Percentiles rank a stretch among this genome's conserved stretches.
Evolutionary conservation across 2,888 invertebrate species (phyloP).

Genomic region (Panzeria rudis): DNA sequence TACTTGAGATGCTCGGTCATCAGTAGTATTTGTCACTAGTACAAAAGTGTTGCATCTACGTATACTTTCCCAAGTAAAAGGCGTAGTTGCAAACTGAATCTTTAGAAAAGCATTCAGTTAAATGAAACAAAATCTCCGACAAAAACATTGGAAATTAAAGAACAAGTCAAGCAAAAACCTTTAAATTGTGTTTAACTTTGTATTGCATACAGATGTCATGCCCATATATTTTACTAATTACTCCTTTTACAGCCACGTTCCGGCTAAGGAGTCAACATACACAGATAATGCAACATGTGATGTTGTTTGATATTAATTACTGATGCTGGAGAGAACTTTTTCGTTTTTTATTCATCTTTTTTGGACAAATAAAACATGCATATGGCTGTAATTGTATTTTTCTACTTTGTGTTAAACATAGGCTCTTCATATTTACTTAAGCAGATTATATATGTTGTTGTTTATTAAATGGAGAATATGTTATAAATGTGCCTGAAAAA

Average conservation of each 20-base stretch:
- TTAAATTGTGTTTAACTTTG: neutral
- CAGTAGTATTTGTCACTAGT: constrained; percentile 31
- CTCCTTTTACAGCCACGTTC: constrained; percentile 1
- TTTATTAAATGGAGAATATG: neutral
- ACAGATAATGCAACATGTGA: constrained; percentile 60
- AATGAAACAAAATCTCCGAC: neutral
- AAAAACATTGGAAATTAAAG: neutral
- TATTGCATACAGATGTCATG: no score
- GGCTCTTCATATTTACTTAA: neutral
- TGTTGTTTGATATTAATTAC: constrained; percentile 63
- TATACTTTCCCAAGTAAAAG: neutral
- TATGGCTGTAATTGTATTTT: neutral
- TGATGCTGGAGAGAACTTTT: constrained; percentile 28
- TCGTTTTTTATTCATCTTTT: neutral
- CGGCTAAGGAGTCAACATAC: constrained; percentile 10
- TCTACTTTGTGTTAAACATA: neutral
- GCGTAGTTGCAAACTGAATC: neutral
- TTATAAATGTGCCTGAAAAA: neutral
- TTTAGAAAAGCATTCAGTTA: neutral
- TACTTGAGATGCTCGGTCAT: constrained; percentile 15
- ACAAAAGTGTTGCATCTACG: no score
- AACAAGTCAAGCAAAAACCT: neutral
- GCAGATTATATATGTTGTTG: neutral
- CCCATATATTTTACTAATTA: neutral
- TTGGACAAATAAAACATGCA: constrained; percentile 8